These are phyloP conservation scores for Drosophila mojavensis DNA, from an alignment of 1,140 invertebrate genomes.

Conservation along the genomic window DNA sequence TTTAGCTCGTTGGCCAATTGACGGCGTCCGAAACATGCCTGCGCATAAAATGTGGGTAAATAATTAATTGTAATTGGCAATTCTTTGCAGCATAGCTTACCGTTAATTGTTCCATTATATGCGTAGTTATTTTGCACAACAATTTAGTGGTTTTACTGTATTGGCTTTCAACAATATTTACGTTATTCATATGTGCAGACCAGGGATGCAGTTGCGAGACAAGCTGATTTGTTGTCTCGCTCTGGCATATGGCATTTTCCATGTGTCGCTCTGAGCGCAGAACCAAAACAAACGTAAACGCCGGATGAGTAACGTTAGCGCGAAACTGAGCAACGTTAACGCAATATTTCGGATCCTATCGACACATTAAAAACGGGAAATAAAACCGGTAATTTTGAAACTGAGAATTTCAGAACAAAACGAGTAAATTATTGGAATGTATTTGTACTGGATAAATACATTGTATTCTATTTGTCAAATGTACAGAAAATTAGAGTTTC, in stretches of 20 bases:
- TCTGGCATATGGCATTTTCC: constrained; percentile 14
- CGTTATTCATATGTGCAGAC: constrained; percentile 30
- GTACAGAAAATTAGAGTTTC: not conserved
- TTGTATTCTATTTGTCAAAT: not conserved
- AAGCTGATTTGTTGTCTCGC: constrained; percentile 7
- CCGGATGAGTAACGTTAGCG: constrained; percentile 10
- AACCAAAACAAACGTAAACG: constrained; percentile 30
- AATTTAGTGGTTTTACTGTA: constrained; percentile 18
- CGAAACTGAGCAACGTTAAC: constrained; percentile 6
- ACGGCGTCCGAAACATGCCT: constrained; percentile 50
- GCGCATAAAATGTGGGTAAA: not conserved
- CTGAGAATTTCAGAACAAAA: not conserved
- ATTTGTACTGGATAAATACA: not conserved
- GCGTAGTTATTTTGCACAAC: constrained; percentile 4
- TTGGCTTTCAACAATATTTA: constrained; percentile 37
- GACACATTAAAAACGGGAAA: constrained; percentile 7
- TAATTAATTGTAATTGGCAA: not conserved
- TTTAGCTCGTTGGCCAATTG: constrained; percentile 69
- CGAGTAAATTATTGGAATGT: not conserved
- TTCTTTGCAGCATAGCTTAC: constrained; percentile 18
- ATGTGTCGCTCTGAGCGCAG: not conserved
- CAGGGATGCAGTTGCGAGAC: constrained; percentile 15
- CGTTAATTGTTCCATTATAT: constrained; percentile 62
- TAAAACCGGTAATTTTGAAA: constrained; percentile 10
- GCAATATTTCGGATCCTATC: not conserved